Evolutionary conservation across 2,888 invertebrate genomes (phyloP), one percentile per base, ranked within the genome.

Genomic region (Parnassius smintheus): DNA sequence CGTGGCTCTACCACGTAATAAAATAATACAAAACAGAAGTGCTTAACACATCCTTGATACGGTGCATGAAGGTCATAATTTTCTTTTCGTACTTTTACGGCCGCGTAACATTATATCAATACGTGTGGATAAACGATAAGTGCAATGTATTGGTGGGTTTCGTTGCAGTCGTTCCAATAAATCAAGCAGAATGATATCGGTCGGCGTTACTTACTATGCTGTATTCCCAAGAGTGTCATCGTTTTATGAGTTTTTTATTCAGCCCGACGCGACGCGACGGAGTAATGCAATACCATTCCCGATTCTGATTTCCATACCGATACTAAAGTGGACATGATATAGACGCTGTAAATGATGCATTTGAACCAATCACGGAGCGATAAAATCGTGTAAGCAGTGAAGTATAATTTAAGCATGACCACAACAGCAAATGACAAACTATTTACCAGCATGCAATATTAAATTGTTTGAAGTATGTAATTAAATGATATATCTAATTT

Each of bases 161-260:
- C 75, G 82, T 83, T 76, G 85, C 83, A 82, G 82, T 80, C 83
- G 81, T 82, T 77, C 75, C 81, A 82, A 85, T 87, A 87, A 85
- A 85, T 85, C 80, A 81, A 76, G 74, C 75, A 74, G 73, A 35
- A 75, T 73, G 82, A 82, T 84, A 87, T 81, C 83, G 81, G 79
- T 80, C 83, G 80, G 82, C 82, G 82, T 85, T 82, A 82, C 85
- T 71, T 70, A 82, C 80, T 67, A 78, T 77, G 81, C 84, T 74
- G 79, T 85, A 81, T 91, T 91, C 90, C 88, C 91, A 88, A 86
- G 87, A 87, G 75, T 83, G 88, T 84, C 86, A 85, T 84, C 80
- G 78, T 81, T 90, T 90, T 90, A 91, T 86, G 83, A 85, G 88
- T 86, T 88, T 91, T 90, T 91, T 89, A 91, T 91, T 88, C 81